Base-by-base conservation (phyloP, 1,140 invertebrate species). In the Propsilocerus akamusi region DNA sequence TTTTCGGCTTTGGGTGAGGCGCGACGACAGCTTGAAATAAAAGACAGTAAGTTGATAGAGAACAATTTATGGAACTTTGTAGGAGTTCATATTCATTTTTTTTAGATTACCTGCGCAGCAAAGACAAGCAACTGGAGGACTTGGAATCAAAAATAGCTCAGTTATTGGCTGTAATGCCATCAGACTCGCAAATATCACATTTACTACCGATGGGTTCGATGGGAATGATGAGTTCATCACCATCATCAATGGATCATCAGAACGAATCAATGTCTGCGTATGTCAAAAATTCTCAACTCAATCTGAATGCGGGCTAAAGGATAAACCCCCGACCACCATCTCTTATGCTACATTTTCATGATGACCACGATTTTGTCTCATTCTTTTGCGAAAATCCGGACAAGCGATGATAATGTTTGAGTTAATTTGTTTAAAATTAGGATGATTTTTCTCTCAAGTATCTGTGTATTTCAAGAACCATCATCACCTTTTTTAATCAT, bases 1-100 rank as follows among this genome's bases (percentile, higher is more conserved):
- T 95, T 97, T 69, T 94, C 89, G 51, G 93, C 92, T 52, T 76
- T 97, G 28, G 93, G 92, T 20, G 93, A 94, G 64, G 90, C 87
- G 30, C 93, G 94, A 67, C 74, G 92, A 41, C 86, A 94, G 63
- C 72, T 97, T 53, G 86, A 91, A 71, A 88, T 95, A 63, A 80
- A 83, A 69, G 87, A 93, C 66, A 81, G 92, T 96, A 69, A 74
- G 76, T 72, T n/a, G 52, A 25, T 55, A 22, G 51, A 51, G 2
- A 23, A 41, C 5, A 46, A 50, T 7, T 5, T 25, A 41, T 52
- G 5, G 24, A 8, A 28, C 23, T 2, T 25, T 22, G 25, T 14
- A 3, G 51, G 28, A 20, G 1, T 54, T 48, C n/a, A 7, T 7
- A 34, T 49, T 55, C 57, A 54, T 52, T 51, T 49, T 51, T 67